phyloP scores from a whole-genome alignment of 1,140 invertebrate species.

The Drosophila prosaltans region DNA sequence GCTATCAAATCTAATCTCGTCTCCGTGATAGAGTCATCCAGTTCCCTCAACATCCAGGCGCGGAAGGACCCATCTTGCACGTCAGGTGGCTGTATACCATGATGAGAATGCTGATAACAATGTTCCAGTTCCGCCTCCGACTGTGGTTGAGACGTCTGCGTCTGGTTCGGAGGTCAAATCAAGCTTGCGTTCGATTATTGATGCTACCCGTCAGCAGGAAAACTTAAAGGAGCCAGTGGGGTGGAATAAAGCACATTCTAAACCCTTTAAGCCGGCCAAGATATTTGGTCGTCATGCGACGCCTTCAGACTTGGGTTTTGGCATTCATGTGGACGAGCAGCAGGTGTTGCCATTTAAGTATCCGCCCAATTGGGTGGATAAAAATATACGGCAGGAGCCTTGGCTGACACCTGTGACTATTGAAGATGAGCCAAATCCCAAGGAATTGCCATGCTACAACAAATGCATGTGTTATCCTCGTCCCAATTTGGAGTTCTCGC shows the following conservation, averaged over 20 bases:
- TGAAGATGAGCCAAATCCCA: conserved; percentile 56
- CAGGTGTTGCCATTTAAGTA: conserved; percentile 46
- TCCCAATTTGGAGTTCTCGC: conserved; percentile 65
- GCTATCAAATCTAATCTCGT: not conserved
- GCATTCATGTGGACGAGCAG: conserved; percentile 74
- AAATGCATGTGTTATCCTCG: conserved; percentile 73
- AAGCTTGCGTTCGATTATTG: conserved; percentile 84
- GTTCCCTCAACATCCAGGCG: conserved; percentile 41
- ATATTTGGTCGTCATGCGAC: conserved; percentile 45
- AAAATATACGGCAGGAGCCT: conserved; percentile 46
- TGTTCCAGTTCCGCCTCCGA: conserved; percentile 38
- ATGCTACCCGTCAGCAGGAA: conserved; percentile 84
- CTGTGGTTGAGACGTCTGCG: not conserved
- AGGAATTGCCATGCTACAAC: conserved; percentile 64
- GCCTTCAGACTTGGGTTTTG: conserved; percentile 55
- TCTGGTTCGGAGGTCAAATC: conserved; percentile 31
- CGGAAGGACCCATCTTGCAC: conserved; percentile 39
- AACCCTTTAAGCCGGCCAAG: conserved; percentile 67
- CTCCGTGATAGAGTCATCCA: conserved; percentile 31
- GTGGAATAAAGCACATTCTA: conserved; percentile 84
- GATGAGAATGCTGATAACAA: conserved; percentile 67
- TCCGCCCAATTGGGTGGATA: conserved; percentile 56
- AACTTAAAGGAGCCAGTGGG: conserved; percentile 86
- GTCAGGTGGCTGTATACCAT: conserved; percentile 66
- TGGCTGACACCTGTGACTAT: conserved; percentile 73